Conservation (phyloP, 2,797 vertebrate species). For the Meda fulgida region DNA sequence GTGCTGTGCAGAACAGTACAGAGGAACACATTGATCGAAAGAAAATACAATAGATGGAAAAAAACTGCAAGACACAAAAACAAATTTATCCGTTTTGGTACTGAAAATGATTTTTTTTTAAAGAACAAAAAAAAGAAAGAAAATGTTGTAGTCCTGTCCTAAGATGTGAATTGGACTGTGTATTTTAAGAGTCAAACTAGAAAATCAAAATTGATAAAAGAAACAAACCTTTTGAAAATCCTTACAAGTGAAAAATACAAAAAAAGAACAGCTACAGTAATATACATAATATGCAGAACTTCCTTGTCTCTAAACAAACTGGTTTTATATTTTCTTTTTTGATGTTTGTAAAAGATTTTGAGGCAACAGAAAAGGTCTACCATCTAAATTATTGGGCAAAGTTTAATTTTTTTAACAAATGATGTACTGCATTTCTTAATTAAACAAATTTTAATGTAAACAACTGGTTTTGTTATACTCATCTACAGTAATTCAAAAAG, state of each 20-base stretch:
- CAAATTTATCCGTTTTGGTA: background rate
- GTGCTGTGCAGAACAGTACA: background rate
- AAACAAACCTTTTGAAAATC: slow-evolving; percentile 15
- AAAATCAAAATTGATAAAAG: slow-evolving; percentile 29
- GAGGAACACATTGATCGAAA: background rate
- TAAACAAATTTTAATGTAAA: background rate
- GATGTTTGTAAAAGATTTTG: background rate
- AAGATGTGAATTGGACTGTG: slow-evolving; percentile 52
- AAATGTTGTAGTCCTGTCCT: background rate
- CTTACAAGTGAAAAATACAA: slow-evolving; percentile 44
- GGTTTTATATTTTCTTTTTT: slow-evolving; percentile 14
- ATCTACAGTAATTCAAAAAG: background rate
- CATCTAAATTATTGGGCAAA: background rate
- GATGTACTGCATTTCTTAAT: slow-evolving; percentile 57
- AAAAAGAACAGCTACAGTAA: background rate
- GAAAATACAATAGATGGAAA: background rate
- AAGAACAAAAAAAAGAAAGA: background rate
- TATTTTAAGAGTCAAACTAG: slow-evolving; percentile 25
- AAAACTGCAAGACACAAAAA: background rate
- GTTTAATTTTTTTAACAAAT: background rate
- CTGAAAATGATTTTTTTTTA: background rate
- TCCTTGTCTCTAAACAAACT: slow-evolving; percentile 37
- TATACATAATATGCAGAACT: slow-evolving; percentile 34
- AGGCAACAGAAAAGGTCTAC: background rate
- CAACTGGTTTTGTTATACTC: slow-evolving; percentile 29